These are phyloP conservation scores for Holothuria scabra DNA, from an alignment of 53 echinoderm and acorn worm genomes.

Conservation along the genomic window DNA sequence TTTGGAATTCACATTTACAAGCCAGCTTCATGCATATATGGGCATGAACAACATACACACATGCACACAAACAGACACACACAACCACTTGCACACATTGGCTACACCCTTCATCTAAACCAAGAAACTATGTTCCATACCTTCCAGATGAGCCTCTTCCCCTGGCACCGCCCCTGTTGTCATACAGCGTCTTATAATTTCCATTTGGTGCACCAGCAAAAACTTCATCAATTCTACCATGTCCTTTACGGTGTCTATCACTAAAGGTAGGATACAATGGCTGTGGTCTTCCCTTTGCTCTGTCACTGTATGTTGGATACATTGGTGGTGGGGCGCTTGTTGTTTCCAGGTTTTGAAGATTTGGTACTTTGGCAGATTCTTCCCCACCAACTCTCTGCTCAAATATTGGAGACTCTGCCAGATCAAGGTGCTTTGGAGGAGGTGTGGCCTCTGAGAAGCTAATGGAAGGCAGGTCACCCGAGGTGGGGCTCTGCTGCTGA, in stretches of 20 bases:
- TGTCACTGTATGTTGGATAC: constrained; percentile 72
- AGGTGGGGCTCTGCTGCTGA: background rate
- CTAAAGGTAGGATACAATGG: constrained; percentile 95
- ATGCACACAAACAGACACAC: too few relatives aligned
- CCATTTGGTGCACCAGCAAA: constrained; percentile 63
- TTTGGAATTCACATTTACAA: too few relatives aligned
- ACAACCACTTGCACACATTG: too few relatives aligned
- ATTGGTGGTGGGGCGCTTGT: constrained; percentile 36
- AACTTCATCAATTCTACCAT: constrained; percentile 39
- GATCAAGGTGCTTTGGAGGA: constrained; percentile 37
- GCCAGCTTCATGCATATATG: too few relatives aligned
- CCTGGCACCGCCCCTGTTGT: constrained; percentile 67
- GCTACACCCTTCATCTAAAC: too few relatives aligned
- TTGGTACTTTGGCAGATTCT: constrained; percentile 29
- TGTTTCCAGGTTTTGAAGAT: constrained; percentile 18
- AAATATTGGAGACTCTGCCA: constrained; percentile 49
- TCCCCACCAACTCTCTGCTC: constrained; percentile 53
- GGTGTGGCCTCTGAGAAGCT: constrained; percentile 45
- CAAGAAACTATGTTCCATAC: constrained; percentile 46
- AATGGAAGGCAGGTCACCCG: constrained; percentile 23
- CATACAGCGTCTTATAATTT: constrained; percentile 86
- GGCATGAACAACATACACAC: too few relatives aligned
- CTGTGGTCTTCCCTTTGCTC: constrained; percentile 64
- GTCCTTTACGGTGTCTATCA: constrained; percentile 76
- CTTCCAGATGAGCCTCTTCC: constrained; percentile 87